phyloP scores from a whole-genome alignment of 2,888 invertebrate species.

The Penaeus monodon region DNA sequence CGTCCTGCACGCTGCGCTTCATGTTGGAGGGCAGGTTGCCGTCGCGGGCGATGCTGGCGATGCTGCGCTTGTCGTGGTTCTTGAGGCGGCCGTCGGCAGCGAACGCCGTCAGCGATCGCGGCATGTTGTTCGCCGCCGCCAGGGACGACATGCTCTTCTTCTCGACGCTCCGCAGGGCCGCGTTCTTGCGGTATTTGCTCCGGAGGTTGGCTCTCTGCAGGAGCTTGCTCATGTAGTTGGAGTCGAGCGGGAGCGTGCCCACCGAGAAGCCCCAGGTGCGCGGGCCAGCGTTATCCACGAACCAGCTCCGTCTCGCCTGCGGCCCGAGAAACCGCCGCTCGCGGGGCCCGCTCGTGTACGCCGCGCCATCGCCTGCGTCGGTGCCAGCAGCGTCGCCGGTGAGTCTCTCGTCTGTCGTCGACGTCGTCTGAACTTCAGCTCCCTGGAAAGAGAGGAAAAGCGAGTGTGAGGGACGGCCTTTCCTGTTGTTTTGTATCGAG shows the following conservation, averaged over 20 bases:
- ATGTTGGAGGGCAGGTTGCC: background rate
- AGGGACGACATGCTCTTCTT: background rate
- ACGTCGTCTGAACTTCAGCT: background rate
- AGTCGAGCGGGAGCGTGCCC: conserved; percentile 14
- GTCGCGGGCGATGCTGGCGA: conserved; percentile 25
- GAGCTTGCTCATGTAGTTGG: conserved; percentile 25
- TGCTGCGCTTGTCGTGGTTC: conserved; percentile 10
- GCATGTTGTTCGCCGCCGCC: conserved; percentile 12
- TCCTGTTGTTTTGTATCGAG: too few species aligned
- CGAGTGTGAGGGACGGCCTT: too few species aligned
- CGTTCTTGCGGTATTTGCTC: background rate
- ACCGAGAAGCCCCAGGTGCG: conserved; percentile 11
- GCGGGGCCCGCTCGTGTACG: conserved; percentile 5
- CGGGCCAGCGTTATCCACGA: background rate
- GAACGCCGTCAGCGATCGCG: background rate
- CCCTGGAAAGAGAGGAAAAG: background rate
- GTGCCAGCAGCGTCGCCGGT: background rate
- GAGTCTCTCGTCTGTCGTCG: background rate
- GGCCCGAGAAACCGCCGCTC: conserved; percentile 20
- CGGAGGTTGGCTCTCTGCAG: conserved; percentile 7
- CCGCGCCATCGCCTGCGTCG: conserved; percentile 1
- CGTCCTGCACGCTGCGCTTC: background rate
- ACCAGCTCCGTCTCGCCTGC: conserved; percentile 16
- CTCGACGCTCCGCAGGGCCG: background rate
- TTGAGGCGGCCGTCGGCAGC: background rate